phyloP scores from a whole-genome alignment of 1,140 invertebrate genomes.

The Papilio helenus region DNA sequence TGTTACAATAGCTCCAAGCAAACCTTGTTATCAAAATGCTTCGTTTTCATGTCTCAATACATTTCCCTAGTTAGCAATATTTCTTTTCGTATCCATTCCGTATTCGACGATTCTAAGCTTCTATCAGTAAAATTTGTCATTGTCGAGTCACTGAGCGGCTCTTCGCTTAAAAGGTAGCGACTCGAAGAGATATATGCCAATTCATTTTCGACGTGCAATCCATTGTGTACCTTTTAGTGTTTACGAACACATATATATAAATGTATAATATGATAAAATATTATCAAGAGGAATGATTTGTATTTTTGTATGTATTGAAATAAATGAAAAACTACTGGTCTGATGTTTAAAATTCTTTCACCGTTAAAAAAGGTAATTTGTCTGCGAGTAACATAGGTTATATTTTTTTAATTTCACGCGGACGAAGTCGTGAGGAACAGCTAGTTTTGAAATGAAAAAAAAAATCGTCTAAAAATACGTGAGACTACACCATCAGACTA shows the following conservation, averaged over 20 bases:
- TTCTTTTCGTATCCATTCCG: constrained; percentile 24
- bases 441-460: too few species aligned
- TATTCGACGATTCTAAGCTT: constrained; percentile 20
- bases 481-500: too few species aligned
- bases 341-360: too few species aligned
- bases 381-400: too few species aligned
- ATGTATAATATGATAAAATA: too few species aligned
- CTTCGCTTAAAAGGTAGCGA: constrained; percentile 8
- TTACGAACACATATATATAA: not conserved
- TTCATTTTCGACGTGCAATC: constrained; percentile 1
- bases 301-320: too few species aligned
- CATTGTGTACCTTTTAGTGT: constrained; percentile 18
- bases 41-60: constrained; percentile 14
- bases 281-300: too few species aligned
- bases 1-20: not conserved
- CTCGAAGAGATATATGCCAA: constrained; percentile 25
- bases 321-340: too few species aligned
- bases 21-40: constrained; percentile 18
- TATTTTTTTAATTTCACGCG: too few species aligned
- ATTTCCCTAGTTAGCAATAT: constrained; percentile 25
- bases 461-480: too few species aligned
- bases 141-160: constrained; percentile 16
- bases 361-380: too few species aligned
- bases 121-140: constrained; percentile 28
- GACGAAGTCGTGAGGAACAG: too few species aligned